A percentile compares a stretch with the other conserved stretches of the same genome.
These are phyloP conservation scores for Lateolabrax maculatus DNA, from an alignment of 2,797 vertebrate genomes.

Conservation along the genomic window DNA sequence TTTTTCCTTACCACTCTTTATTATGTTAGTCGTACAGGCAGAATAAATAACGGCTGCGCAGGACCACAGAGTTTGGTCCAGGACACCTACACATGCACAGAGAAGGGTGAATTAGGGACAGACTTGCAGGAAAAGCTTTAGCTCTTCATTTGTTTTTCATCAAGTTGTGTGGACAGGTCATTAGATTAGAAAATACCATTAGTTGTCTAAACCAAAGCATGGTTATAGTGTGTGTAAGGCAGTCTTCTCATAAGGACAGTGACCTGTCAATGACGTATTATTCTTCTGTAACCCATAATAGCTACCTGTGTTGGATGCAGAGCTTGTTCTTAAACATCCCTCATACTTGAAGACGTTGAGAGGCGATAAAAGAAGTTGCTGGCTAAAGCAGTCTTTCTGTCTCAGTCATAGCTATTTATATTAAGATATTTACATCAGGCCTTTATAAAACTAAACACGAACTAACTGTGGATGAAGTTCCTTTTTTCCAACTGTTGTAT, in stretches of 20 bases:
- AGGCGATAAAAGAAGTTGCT: background rate
- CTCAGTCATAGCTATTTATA: background rate
- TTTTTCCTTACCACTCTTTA: background rate
- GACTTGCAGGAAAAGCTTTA: background rate
- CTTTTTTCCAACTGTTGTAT: too few relatives aligned
- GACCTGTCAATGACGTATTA: too few relatives aligned
- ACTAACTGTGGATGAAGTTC: too few relatives aligned
- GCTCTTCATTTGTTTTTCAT: constrained; percentile 42
- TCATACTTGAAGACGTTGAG: background rate
- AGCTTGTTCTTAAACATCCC: background rate
- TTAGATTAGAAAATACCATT: too few relatives aligned
- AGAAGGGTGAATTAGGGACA: constrained; percentile 18
- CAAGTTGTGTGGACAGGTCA: constrained; percentile 3
- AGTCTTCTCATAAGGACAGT: too few relatives aligned
- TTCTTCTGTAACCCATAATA: background rate
- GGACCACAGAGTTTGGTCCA: constrained; percentile 4
- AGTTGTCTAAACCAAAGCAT: too few relatives aligned
- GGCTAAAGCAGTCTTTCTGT: background rate
- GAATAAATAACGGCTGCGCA: too few relatives aligned
- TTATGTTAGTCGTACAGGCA: background rate
- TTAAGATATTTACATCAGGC: background rate
- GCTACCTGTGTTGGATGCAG: too few relatives aligned
- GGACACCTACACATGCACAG: background rate
- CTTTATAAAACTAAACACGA: background rate
- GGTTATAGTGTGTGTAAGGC: too few relatives aligned